phyloP scores from a whole-genome alignment of 2,888 invertebrate genomes.

The Cremastobaeus sp. region DNA sequence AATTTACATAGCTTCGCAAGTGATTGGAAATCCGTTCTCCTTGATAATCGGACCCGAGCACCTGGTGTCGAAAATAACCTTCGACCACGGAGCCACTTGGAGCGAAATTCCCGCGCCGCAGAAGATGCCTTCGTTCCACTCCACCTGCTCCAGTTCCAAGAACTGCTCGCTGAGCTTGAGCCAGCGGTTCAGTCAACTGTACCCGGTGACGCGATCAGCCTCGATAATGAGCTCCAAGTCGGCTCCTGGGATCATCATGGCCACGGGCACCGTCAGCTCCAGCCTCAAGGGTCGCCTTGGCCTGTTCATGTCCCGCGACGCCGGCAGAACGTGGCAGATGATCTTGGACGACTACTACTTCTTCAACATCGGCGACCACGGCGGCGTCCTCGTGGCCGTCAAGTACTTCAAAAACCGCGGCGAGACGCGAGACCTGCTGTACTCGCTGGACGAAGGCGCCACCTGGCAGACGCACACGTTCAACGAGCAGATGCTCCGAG shows the following conservation, averaged over 20 bases:
- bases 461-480: conserved; percentile 88
- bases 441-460: conserved; percentile 92
- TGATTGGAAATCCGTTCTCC: conserved; percentile 80
- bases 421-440: conserved; percentile 88
- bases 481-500: conserved; percentile 85
- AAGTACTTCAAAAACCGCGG: conserved; percentile 87
- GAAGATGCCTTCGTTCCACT: conserved; percentile 84
- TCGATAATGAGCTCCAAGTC: conserved; percentile 92
- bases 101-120: conserved; percentile 85
- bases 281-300: conserved; percentile 89
- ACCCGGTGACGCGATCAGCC: conserved; percentile 88
- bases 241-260: conserved; percentile 92
- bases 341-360: conserved; percentile 89
- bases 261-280: conserved; percentile 88
- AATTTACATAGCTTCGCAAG: conserved; percentile 92
- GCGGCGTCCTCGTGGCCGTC: conserved; percentile 91
- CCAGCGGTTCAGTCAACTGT: conserved; percentile 90
- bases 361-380: conserved; percentile 94
- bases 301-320: conserved; percentile 89
- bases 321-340: conserved; percentile 90
- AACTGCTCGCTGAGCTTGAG: conserved; percentile 92
- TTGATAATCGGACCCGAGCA: conserved; percentile 85
- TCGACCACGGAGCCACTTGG: conserved; percentile 93
- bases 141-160: conserved; percentile 81
- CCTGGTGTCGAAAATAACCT: conserved; percentile 88